Percentiles rank a stretch among this genome's conserved stretches.
Conservation (phyloP, 2,113 vertebrate species). For the Tupaia chinensis region DNA sequence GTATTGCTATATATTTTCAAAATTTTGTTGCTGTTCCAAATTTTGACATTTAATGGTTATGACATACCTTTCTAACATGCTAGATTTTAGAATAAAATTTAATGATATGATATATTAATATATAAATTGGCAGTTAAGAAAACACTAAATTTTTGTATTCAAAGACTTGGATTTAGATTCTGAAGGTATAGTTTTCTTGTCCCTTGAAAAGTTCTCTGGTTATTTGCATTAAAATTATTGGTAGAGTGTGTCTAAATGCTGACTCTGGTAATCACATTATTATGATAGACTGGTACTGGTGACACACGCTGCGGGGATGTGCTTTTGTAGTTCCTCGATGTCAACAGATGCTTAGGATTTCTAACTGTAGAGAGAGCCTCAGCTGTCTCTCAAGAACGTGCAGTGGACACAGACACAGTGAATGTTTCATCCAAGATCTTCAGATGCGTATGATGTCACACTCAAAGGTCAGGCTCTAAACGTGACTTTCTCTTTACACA, state of each 20-base stretch:
- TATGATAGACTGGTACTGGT: no score
- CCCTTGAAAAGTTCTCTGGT: background rate
- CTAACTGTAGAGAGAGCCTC: background rate
- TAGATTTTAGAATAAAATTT: background rate
- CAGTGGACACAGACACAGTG: background rate
- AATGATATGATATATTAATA: background rate
- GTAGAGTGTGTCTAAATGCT: no score
- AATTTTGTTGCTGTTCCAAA: background rate
- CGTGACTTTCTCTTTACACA: background rate
- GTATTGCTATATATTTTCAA: background rate
- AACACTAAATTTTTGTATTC: background rate
- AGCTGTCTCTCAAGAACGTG: background rate
- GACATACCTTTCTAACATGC: background rate
- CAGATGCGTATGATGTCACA: no score
- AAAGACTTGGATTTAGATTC: background rate
- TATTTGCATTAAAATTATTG: background rate
- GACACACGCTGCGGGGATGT: background rate
- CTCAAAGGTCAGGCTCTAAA: background rate
- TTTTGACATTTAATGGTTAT: background rate
- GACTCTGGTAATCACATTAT: background rate
- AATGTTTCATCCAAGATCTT: background rate
- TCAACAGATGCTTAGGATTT: background rate
- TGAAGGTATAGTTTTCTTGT: background rate
- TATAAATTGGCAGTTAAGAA: background rate
- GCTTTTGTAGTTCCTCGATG: background rate